phyloP scores from a whole-genome alignment of 2,888 invertebrate genomes.

The Cosmia pyralina region DNA sequence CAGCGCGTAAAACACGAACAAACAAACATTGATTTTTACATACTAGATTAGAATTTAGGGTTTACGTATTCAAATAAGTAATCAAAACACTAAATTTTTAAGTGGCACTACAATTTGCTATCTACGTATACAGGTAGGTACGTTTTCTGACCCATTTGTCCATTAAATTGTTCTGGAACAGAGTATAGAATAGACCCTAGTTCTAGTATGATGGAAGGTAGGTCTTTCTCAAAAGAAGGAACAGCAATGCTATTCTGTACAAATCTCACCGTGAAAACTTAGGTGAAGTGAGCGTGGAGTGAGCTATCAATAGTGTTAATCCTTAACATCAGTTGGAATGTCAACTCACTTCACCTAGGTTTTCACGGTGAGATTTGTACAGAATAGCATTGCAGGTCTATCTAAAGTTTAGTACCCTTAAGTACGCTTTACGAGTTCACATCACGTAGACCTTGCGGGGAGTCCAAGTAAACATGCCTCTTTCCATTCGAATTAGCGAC shows the following conservation, averaged over 20 bases:
- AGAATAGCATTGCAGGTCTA: too few relatives aligned
- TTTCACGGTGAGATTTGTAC: too few relatives aligned
- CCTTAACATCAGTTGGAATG: too few relatives aligned
- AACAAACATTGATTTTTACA: neutral
- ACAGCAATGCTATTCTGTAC: too few relatives aligned
- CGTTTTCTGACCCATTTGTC: neutral
- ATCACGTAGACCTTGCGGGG: neutral
- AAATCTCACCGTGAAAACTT: too few relatives aligned
- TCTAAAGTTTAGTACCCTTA: neutral
- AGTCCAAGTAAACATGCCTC: neutral
- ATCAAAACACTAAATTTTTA: neutral
- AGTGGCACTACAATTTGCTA: neutral
- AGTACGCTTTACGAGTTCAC: neutral
- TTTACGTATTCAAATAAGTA: neutral
- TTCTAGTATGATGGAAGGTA: neutral
- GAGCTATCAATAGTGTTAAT: too few relatives aligned
- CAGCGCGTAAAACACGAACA: too few relatives aligned
- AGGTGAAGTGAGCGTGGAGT: too few relatives aligned
- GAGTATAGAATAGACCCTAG: neutral
- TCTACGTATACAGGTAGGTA: too few relatives aligned
- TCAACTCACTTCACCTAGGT: too few relatives aligned
- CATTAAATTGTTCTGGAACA: neutral
- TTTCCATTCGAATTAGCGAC: constrained; percentile 22
- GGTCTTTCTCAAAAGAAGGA: neutral
- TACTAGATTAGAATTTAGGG: neutral